Evolutionary conservation across 2,113 vertebrate species (phyloP), one percentile per base, ranked within the genome.

Genomic region (Forbesichthys papilliferus): DNA sequence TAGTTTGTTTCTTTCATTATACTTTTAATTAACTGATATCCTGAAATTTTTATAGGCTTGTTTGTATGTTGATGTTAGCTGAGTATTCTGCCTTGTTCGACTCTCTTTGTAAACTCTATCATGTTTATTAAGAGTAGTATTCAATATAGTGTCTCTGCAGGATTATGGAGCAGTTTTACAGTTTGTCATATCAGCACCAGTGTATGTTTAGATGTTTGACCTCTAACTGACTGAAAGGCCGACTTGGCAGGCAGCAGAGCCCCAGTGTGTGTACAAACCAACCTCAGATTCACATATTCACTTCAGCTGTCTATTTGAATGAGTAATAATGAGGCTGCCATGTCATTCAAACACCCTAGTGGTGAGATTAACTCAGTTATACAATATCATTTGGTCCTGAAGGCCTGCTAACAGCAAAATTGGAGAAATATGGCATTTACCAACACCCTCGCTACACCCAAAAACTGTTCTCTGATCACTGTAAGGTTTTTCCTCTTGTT

Each of bases 321-420:
- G 71, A 72, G 68, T 77, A 64, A 80, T 71, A 64, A 53, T 70
- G 68, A 56, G 13, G 62, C 27, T 48, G 27, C 27, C n/a, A 13
- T 58, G 72, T 33, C 48, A 49, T 69, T 58, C 9, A 60, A 62
- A 62, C 74, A 51, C 55, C 62, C 69, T 49, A 62, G 14, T 60
- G 61, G 61, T 48, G 54, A 75, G 72, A 18, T 11, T 11, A 68
- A 63, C 63, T 79, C 63, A 12, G 69, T 68, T 68, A 79, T 75
- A 72, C 64, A 48, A 58, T 76, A 49, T 27, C 55, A 65, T 78
- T 72, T 42, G 12, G 53, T 55, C 20, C 55, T 27, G 20, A 27
- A 27, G 27, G 27, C 27, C 27, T 57, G 18, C 54, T 2, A 61
- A 62, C 63, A 57, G 61, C 67, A n/a, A 61, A 67, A 62, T 48